Evolutionary conservation across 1,140 invertebrate genomes (phyloP), one percentile per base, ranked within the genome.

Genomic region (Papilio polyxenes): DNA sequence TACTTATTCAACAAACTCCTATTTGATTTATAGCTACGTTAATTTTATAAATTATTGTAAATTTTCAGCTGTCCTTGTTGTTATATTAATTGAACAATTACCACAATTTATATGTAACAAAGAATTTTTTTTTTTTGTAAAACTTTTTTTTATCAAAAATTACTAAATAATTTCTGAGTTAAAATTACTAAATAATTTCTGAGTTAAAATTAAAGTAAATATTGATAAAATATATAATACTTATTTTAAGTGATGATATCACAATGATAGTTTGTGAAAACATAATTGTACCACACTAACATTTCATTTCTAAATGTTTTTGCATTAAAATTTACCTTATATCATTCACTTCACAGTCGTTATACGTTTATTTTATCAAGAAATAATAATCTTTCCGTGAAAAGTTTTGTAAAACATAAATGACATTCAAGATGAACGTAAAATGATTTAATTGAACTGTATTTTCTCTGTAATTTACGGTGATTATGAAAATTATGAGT

Each of bases 191-290:
- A 6, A 51, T 9, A 51, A 51, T 51, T 51, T 51, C 9, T 9
- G 49, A 9, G 10, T 44, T 44, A 31, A 31, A 31, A 44, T 44
- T 44, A 53, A 3, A 53, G 51, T 11, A 53, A 53, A 15, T 53
- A 53, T 53, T 53, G 3, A 53, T 53, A 13, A 23, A 23, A 2
- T 11, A 65, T 31, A 23, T 65, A 65, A 65, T 65, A 59, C 15
- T 59, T 59, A 59, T 31, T 31, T 65, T 72, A 72, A 72, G 65
- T 37, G 65, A 72, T 40, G 65, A 37, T 72, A 72, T 72, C 65
- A 72, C 65, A 72, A 37, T 37, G 31, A 37, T 72, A 7, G 37
- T 69, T 72, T 72, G 13, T 72, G 65, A 37, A 11, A 40, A 72
- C 37, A 7, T 72, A 15, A 37, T 37, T 3, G 37, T 37, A 40